Base-by-base conservation (phyloP, 2,113 vertebrate species). In the Ictalurus punctatus region DNA sequence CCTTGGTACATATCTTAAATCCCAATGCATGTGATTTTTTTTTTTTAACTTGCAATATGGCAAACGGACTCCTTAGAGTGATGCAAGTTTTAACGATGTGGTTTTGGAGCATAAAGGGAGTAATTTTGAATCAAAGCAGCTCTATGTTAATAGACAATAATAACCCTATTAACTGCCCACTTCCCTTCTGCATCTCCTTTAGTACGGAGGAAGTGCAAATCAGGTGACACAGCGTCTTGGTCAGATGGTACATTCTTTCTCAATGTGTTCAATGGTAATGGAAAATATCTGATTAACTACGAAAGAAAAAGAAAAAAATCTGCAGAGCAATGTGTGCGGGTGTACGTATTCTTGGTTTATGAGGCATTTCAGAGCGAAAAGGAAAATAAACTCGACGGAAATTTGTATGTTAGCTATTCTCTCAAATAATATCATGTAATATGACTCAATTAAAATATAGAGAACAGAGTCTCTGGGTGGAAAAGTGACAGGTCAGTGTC, bases 131-230 rank as follows among this genome's bases (percentile, higher is more conserved):
- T 90, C 69, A 84, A 67, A 87, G 73, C 69, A 61, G 44, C 59
- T 63, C 56, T 61, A 76, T 84, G 54, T 76, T 40, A 88, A 71
- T 83, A 76, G 81, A 76, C 30, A 83, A 65, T 82, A 71, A 82
- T 87, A 87, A 87, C 78, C 61, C 76, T 54, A 65, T 87, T 69
- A 81, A 87, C 76, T 80, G 74, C 40, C 59, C 61, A 89, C 84
- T 85, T 89, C 76, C 84, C 85, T 61, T 86, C 80, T 69, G 52
- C 83, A 48, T 85, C 59, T 80, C 88, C 79, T 89, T 91, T 69
- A 63, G 80, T 63, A 67, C n/a, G 76, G 74, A 82, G 89, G 91
- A 90, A 90, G 89, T 89, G 67, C 61, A 89, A 91, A 87, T 85
- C 87, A 90, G 83, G 87, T 90, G 91, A 91, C 80, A 90, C 21